Evolutionary conservation across 2,888 invertebrate genomes (phyloP).

Genomic region (Dicranocentrus wangi): DNA sequence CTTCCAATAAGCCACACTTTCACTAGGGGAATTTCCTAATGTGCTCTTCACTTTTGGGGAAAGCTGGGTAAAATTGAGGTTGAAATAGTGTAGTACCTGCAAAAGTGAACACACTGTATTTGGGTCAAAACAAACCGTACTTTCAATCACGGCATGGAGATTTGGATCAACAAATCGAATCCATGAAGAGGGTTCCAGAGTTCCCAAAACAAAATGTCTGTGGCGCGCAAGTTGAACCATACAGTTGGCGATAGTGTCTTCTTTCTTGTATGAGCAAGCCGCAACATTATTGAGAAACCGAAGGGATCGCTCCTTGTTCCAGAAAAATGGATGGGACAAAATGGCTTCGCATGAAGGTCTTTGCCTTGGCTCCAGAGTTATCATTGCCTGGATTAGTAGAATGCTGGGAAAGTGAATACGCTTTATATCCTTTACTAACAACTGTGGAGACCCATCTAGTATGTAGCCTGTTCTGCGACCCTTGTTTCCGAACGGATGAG

Average conservation of each 20-base stretch:
- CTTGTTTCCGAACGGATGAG: constrained; percentile 12
- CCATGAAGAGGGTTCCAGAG: no score
- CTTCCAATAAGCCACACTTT: background rate
- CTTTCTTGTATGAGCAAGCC: background rate
- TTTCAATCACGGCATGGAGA: background rate
- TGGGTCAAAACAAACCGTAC: no score
- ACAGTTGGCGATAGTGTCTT: background rate
- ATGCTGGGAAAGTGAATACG: background rate
- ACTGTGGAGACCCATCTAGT: background rate
- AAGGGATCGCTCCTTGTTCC: background rate
- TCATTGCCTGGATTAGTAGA: background rate
- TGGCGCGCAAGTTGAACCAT: no score
- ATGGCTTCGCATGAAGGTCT: background rate
- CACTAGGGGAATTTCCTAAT: background rate
- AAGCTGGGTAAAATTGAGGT: background rate
- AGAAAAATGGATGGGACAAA: background rate
- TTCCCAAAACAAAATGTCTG: no score
- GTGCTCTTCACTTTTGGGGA: background rate
- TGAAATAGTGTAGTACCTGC: no score
- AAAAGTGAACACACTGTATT: no score
- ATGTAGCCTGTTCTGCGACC: background rate
- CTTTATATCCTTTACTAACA: background rate
- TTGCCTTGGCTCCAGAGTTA: background rate
- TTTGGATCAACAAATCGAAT: background rate
- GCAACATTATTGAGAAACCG: background rate